Evolutionary conservation across 2,113 vertebrate genomes (phyloP), one percentile per base, ranked within the genome.

Genomic region (Regulus satrapa): DNA sequence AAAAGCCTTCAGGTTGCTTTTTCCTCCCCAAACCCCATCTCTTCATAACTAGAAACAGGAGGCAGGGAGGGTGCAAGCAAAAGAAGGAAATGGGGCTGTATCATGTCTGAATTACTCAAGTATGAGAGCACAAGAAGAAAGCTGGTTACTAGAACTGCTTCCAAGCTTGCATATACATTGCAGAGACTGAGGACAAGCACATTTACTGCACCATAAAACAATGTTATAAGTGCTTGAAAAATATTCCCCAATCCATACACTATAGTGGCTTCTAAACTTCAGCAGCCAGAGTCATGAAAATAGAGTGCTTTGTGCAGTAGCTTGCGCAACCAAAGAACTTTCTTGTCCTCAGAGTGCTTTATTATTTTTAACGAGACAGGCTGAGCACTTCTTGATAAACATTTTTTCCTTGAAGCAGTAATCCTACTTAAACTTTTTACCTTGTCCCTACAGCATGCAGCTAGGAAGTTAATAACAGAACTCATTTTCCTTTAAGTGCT

Each of bases 401-500:
- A 88, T 90, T 94, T 94, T 93, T 95, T 62, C 88, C 90, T 95
- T 95, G 88, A 94, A 95, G 95, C 82, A 90, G 72, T 94, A 95
- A 96, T 95, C 95, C 93, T 90, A 71, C 90, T 97, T 95, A 94
- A 96, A 96, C 87, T 94, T 95, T 96, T 96, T 96, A 97, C 90
- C 90, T 94, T 92, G 64, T 83, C 75, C 72, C 88, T 86, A 78
- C 83, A 96, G 82, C 89, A 68, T 81, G 75, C 48, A 38, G 1
- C 72, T 91, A 89, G 75, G 61, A 95, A 96, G 76, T 86, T 87
- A 93, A 78, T 83, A 92, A 93, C 59, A 73, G 74, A 95, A 72
- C 31, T 88, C 20, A 41, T 95, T 93, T 83, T 92, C 72, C 61
- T 86, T 92, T 90, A 73, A 96, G 85, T 51, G 59, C 79, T 84